A percentile compares a stretch with the other conserved stretches of the same genome.
These are phyloP conservation scores for Argynnis bischoffii DNA, from an alignment of 2,888 invertebrate species.

Conservation along the genomic window DNA sequence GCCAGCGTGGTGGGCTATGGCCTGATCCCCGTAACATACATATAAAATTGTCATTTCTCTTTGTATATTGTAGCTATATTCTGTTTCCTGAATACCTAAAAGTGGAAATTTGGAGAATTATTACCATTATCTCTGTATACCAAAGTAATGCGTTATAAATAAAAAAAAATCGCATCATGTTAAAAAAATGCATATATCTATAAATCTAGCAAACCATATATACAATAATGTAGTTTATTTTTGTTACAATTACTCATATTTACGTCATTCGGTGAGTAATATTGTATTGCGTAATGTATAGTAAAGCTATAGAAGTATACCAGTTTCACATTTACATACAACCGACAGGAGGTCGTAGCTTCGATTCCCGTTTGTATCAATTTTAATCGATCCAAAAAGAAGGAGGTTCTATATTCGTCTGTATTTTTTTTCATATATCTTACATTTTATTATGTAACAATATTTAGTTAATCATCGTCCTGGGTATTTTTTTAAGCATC, in stretches of 20 bases:
- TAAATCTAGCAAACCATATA: conserved; percentile 8
- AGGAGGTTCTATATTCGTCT: no score
- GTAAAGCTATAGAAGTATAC: background rate
- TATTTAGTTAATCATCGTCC: no score
- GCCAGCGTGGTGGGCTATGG: no score
- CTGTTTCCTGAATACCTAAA: no score
- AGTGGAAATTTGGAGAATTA: no score
- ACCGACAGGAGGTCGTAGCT: background rate
- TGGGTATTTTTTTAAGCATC: no score
- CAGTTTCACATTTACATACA: background rate
- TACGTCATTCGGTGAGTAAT: conserved; percentile 21
- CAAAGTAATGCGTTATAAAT: background rate
- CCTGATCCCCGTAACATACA: no score
- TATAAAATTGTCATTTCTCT: no score
- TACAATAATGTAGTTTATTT: conserved; percentile 26
- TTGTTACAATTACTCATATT: conserved; percentile 16
- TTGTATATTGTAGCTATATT: no score
- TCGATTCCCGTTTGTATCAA: background rate
- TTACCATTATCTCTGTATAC: no score
- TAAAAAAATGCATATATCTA: background rate
- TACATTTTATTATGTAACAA: no score
- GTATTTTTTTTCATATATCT: no score
- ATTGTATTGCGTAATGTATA: conserved; percentile 20
- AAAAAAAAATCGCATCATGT: background rate
- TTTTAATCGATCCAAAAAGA: background rate